Evolutionary conservation across 1,140 invertebrate species (phyloP), one percentile per base, ranked within the genome.

Genomic region (Drosophila gunungcola): DNA sequence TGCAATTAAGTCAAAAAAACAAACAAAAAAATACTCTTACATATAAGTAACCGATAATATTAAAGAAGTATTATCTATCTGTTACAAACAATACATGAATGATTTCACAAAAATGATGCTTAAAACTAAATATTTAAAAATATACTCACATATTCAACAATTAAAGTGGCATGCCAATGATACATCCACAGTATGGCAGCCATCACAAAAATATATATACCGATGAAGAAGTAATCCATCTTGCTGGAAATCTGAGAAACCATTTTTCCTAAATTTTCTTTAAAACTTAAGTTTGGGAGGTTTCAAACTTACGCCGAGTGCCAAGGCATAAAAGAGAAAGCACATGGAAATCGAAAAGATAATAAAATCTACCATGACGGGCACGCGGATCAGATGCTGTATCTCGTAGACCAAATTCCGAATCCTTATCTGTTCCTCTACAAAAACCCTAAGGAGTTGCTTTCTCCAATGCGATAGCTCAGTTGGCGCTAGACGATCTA

Each of bases 161-260:
- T 73, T n/a, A 55, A 48, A 0, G 88, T 91, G 2, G 89, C 88
- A 79, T 91, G 88, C 88, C 88, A 91, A 29, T 91, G 88, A 63
- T 91, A 91, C 7, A 91, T 61, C 77, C 83, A 91, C 43, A 88
- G 34, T 10, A 91, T 91, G 0, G 52, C 62, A 6, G 88, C 49
- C 88, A 91, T 91, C 5, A 89, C 83, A 58, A 84, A 91, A 6
- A 91, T 34, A 55, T 91, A 91, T n/a, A 91, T 61, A 21, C 78
- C 81, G 48, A 91, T 91, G 11, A 91, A 91, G 5, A 78, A 63
- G 41, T 74, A 88, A 49, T 91, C 88, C 68, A 91, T 88, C 21
- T 88, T 84, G 56, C 64, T 81, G 29, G 80, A 83, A 2, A 52
- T 39, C 88, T 91, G n/a, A 11, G 48, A 56, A 0, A 3, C 5